Evolutionary conservation across 2,888 invertebrate species (phyloP).

Genomic region (Conomelus anceps): DNA sequence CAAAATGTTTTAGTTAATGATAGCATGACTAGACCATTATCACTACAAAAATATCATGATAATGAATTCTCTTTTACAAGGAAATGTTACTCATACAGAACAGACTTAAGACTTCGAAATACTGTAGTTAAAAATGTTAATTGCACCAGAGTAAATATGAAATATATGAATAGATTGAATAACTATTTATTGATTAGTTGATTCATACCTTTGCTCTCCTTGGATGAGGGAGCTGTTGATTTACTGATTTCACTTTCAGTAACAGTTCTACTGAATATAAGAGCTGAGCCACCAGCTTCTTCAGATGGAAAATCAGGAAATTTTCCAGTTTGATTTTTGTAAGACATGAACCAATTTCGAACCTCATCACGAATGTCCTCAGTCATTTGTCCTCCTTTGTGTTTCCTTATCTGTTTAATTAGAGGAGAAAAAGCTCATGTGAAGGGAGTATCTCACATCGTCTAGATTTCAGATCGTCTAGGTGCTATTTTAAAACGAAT

Average conservation of each 20-base stretch:
- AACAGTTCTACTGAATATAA: slow-evolving; percentile 73
- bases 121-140: too few relatives aligned
- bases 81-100: too few relatives aligned
- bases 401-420: slow-evolving; percentile 43
- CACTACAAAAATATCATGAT: too few relatives aligned
- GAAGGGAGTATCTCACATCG: too few relatives aligned
- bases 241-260: slow-evolving; percentile 74
- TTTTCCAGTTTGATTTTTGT: slow-evolving; percentile 71
- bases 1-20: too few relatives aligned
- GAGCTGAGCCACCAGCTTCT: slow-evolving; percentile 81
- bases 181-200: neutral
- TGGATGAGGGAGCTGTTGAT: slow-evolving; percentile 64
- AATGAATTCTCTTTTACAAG: too few relatives aligned
- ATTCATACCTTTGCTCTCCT: slow-evolving; percentile 32
- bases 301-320: slow-evolving; percentile 89
- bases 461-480: too few relatives aligned
- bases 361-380: slow-evolving; percentile 85
- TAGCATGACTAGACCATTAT: too few relatives aligned
- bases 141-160: too few relatives aligned
- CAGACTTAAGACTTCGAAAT: too few relatives aligned
- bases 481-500: too few relatives aligned
- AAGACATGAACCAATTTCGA: slow-evolving; percentile 77
- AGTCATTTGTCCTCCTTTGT: slow-evolving; percentile 61
- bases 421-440: neutral
- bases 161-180: neutral